Percentiles rank a stretch among this genome's conserved stretches.
Conservation (phyloP, 2,113 vertebrate species). For the Ctenodactylus gundi region DNA sequence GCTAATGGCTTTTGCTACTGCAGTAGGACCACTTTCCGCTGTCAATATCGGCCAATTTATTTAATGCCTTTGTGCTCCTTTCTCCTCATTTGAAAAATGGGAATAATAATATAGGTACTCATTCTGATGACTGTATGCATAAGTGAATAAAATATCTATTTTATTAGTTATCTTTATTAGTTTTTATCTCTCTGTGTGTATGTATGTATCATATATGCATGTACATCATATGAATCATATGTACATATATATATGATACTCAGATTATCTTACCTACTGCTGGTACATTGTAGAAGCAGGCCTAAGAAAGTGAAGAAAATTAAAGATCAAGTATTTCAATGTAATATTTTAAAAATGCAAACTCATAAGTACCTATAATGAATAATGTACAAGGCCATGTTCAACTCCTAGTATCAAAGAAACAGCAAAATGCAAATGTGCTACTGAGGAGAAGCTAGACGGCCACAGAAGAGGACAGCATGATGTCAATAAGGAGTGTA, state of each 20-base stretch:
- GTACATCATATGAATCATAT: no score
- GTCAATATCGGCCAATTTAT: neutral
- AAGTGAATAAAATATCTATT: neutral
- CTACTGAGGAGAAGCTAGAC: neutral
- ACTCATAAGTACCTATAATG: neutral
- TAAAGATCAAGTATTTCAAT: conserved; percentile 14
- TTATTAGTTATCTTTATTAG: no score
- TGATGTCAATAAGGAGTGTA: neutral
- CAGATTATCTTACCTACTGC: neutral
- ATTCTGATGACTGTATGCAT: neutral
- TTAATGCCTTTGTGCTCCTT: neutral
- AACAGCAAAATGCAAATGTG: neutral
- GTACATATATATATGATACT: neutral
- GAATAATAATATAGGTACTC: neutral
- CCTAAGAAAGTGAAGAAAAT: neutral
- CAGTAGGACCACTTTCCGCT: neutral
- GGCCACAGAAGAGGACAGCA: neutral
- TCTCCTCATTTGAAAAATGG: neutral
- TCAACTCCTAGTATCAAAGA: neutral
- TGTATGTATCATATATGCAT: neutral
- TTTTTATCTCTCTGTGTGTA: no score
- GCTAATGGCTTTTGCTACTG: neutral
- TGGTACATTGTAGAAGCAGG: neutral
- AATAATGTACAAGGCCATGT: neutral
- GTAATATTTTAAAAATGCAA: neutral